These are phyloP conservation scores for Chunga burmeisteri DNA, from an alignment of 2,113 vertebrate genomes.

Conservation along the genomic window DNA sequence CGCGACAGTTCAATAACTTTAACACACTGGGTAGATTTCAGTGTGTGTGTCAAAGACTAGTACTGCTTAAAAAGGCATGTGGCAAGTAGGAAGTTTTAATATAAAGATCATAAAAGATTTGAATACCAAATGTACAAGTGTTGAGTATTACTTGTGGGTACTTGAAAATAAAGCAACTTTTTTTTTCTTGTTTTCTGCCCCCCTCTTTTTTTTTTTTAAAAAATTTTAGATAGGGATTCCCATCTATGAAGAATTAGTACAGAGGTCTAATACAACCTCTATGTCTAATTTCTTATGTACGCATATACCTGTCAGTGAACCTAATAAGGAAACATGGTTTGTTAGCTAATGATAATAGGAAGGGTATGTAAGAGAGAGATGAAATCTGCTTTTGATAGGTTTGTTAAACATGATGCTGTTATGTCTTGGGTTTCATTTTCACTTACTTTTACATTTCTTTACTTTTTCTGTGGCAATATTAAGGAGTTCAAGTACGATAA, in stretches of 20 bases:
- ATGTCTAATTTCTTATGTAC: not conserved
- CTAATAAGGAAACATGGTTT: not conserved
- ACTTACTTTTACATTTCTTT: not conserved
- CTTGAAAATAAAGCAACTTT: not conserved
- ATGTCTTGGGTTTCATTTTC: not conserved
- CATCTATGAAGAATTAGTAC: not conserved
- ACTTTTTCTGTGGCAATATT: not conserved
- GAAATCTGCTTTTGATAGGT: not conserved
- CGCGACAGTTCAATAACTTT: conserved; percentile 32
- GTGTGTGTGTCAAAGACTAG: conserved; percentile 37
- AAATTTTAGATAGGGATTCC: not conserved
- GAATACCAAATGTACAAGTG: conserved; percentile 1
- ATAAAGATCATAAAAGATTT: conserved; percentile 35
- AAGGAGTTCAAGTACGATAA: not conserved
- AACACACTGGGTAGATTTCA: conserved; percentile 13
- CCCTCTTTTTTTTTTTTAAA: not conserved
- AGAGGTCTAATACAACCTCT: not conserved
- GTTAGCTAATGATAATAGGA: not conserved
- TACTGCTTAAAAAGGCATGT: conserved; percentile 12
- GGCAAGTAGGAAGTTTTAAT: conserved; percentile 34
- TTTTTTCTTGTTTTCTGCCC: not conserved
- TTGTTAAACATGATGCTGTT: not conserved
- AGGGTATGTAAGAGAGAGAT: not conserved
- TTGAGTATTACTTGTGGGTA: not conserved
- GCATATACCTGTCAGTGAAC: not conserved